Conservation (phyloP, 2,888 invertebrate genomes). For the Diaperis boleti region DNA sequence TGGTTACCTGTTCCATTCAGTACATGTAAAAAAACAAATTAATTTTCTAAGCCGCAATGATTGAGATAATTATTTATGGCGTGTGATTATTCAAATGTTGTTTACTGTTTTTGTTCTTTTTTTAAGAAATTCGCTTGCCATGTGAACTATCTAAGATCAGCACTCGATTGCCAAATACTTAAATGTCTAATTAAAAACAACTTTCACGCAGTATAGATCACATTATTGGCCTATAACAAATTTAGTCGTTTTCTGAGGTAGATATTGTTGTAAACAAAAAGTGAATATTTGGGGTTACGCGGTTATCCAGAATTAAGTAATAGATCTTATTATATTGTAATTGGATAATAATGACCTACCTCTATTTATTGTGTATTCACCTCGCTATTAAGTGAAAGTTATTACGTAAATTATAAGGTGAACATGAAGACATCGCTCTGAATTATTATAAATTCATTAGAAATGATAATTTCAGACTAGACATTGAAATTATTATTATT, state of each 20-base stretch:
- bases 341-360: not conserved
- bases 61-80: too few species aligned
- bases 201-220: conserved; percentile 13
- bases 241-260: not conserved
- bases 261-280: not conserved
- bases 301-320: not conserved
- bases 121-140: not conserved
- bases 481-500: not conserved
- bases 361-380: conserved; percentile 4
- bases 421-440: conserved; percentile 4
- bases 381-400: conserved; percentile 20
- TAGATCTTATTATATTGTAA: not conserved
- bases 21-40: too few species aligned
- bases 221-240: too few species aligned
- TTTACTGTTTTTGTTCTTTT: conserved; percentile 1
- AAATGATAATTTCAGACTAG: not conserved
- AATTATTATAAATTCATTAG: not conserved
- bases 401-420: conserved; percentile 11
- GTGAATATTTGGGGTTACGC: too few species aligned
- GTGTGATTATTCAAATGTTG: too few species aligned
- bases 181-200: conserved; percentile 1
- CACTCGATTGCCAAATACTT: too few species aligned
- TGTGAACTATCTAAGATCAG: not conserved
- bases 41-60: too few species aligned
- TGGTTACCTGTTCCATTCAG: too few species aligned